Evolutionary conservation across 2,888 invertebrate genomes (phyloP).

Genomic region (Caenorhabditis sp.): DNA sequence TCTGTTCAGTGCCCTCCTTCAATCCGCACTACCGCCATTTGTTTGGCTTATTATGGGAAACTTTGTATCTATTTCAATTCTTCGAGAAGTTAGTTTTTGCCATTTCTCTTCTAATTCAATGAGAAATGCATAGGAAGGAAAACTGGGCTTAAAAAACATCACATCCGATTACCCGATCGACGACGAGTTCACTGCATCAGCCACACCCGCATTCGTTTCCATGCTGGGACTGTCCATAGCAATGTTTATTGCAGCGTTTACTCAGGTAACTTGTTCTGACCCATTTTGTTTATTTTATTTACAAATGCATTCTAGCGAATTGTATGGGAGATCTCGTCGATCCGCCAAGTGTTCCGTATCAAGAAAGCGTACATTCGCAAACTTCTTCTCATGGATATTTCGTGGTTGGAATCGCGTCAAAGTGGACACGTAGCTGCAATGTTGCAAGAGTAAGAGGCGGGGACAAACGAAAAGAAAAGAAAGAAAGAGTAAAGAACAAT

Average conservation of each 20-base stretch:
- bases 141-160: conserved; percentile 57
- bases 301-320: conserved; percentile 66
- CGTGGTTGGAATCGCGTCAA: conserved; percentile 77
- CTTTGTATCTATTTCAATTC: conserved; percentile 73
- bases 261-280: conserved; percentile 66
- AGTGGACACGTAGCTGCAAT: conserved; percentile 77
- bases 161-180: conserved; percentile 64
- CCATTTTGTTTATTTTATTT: background rate
- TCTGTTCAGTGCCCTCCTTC: conserved; percentile 71
- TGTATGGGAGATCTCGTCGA: conserved; percentile 75
- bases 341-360: conserved; percentile 74
- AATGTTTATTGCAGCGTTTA: conserved; percentile 76
- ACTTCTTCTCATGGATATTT: conserved; percentile 77
- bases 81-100: conserved; percentile 62
- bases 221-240: conserved; percentile 75
- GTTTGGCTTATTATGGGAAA: conserved; percentile 78
- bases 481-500: conserved; percentile 35
- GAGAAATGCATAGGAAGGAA: conserved; percentile 54
- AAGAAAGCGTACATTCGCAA: conserved; percentile 76
- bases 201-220: conserved; percentile 73
- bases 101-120: too few relatives aligned
- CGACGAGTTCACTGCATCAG: conserved; percentile 65
- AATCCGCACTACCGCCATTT: conserved; percentile 76
- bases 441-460: conserved; percentile 76
- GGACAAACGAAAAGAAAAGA: conserved; percentile 6